These are phyloP conservation scores for Microcebus ravelobensis DNA, from an alignment of 2,113 vertebrate species.

Conservation along the genomic window DNA sequence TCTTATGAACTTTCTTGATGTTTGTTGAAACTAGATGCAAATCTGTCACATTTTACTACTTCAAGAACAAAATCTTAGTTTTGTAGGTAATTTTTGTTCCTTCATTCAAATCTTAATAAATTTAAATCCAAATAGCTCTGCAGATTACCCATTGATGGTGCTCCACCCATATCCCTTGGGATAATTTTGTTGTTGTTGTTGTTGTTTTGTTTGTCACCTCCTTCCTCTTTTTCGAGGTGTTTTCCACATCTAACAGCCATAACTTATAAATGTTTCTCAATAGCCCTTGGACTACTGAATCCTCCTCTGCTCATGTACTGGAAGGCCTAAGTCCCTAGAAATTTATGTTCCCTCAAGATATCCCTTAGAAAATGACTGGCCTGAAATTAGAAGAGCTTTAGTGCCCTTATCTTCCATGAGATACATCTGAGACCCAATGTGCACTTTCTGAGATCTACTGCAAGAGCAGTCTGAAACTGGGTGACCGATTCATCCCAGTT, in stretches of 20 bases:
- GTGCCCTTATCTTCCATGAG: neutral
- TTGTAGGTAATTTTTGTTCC: neutral
- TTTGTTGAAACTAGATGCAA: neutral
- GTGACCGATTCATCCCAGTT: neutral
- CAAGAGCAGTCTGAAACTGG: neutral
- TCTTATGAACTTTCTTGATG: neutral
- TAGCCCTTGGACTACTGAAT: neutral
- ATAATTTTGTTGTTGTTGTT: neutral
- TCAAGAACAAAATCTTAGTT: neutral
- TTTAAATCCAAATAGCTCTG: neutral
- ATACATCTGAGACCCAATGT: neutral
- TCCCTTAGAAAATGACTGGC: neutral
- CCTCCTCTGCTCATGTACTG: neutral
- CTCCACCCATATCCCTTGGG: neutral
- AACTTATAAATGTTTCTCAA: neutral
- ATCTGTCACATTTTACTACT: neutral
- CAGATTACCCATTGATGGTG: too few species aligned
- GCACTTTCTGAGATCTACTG: too few species aligned
- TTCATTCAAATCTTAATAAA: neutral
- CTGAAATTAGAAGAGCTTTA: neutral
- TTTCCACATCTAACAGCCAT: neutral
- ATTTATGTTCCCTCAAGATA: neutral
- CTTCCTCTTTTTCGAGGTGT: neutral
- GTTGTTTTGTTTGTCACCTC: neutral
- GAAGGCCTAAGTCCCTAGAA: neutral